Base-by-base conservation (phyloP, 2,888 invertebrate genomes). In the Volucella zonaria region DNA sequence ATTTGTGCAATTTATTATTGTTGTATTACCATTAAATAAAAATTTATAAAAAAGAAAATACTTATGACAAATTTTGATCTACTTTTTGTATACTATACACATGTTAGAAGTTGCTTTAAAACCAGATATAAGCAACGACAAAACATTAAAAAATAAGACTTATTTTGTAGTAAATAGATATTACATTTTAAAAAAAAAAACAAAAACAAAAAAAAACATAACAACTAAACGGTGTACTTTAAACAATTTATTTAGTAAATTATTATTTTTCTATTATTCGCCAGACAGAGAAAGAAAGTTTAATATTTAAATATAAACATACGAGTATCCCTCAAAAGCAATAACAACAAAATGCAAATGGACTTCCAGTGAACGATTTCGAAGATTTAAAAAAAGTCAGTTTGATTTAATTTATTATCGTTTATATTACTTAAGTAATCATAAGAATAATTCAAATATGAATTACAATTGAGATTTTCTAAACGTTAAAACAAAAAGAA, bases 341-440 rank as follows among this genome's bases (percentile, higher is more conserved):
- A 64, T 56, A 82, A 86, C 88, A 89, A 88, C 89, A 87, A 88
- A 88, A 89, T 88, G 87, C 89, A 88, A 89, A 89, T 86, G 89
- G 89, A 90, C 90, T 90, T 90, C 90, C 90, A 90, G 90, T 90
- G 90, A 90, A 87, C 52, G 49, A 47, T 81, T 64, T 56, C 67
- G 64, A 67, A 38, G 11, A 54, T 8, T 62, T 68, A 40, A n/a
- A 96, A 42, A 70, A 66, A 83, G 79, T 79, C 83, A 83, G 76
- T 75, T 83, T 79, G 70, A 42, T 23, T 71, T 77, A 68, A 78
- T 40, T 78, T 83, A 54, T 61, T 76, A 56, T 43, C 54, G 54
- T 68, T 47, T 45, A 18, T 59, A 61, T 40, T 68, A 56, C 64
- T 8, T 71, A 31, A 23, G 31, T 31, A 31, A 31, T 51, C 10